Base-by-base conservation (phyloP, 1,140 invertebrate species). In the Dolichoris vasculosae region DNA sequence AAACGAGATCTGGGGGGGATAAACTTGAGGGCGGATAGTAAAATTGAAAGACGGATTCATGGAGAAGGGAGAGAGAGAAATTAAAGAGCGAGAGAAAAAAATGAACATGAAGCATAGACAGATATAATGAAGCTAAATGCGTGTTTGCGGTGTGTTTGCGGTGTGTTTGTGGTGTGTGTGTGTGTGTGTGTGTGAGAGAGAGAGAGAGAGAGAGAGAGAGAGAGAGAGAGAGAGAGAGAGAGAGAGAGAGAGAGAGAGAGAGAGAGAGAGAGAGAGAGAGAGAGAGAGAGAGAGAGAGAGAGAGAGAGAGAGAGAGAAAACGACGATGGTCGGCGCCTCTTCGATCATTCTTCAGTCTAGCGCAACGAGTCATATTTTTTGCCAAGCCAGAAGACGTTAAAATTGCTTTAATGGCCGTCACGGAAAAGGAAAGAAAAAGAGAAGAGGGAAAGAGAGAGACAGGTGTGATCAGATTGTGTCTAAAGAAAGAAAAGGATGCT, bases 271-370 rank as follows among this genome's bases (percentile, higher is more conserved):
- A 59, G 51, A 67, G 38, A 85, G 64, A 69, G 23, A 32, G 64
- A 69, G 35, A 85, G 71, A 63, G 46, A 83, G 67, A 67, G 32
- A 32, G 55, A 75, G 43, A 85, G 59, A 51, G 46, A 48, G 51
- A 8, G 63, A 40, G 43, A 67, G 85, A 87, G 83, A 83, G 82
- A 64, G 64, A 86, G 80, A 89, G 88, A 84, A 80, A 87, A 82
- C 90, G 89, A 92, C 88, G 90, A 90, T 86, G 88, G 84, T 85
- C 88, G 91, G 91, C 91, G 91, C 91, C 91, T 91, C 88, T 89
- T 86, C 89, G 91, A 92, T 92, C 91, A 92, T 91, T 91, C 91
- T 92, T 92, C 91, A 92, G 91, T 92, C 91, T 92, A 92, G 91
- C 90, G 89, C 90, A 92, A 91, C 91, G 89, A 91, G 91, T 91